Base-by-base conservation (phyloP, 1,140 invertebrate species). In the Heliconius hewitsoni region DNA sequence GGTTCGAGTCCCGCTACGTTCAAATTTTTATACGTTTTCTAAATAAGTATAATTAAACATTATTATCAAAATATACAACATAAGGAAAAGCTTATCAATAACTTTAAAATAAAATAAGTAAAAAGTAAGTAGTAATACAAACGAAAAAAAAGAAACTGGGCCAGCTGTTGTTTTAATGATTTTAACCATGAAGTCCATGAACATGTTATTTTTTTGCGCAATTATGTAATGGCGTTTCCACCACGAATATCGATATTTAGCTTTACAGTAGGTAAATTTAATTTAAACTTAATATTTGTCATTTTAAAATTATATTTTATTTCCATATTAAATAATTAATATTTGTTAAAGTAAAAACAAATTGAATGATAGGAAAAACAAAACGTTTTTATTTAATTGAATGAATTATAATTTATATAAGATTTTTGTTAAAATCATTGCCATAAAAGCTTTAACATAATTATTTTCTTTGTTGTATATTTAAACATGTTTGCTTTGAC, bases 101-200 rank as follows among this genome's bases (percentile, higher is more conserved):
- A 27, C 27, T 66, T 66, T 66, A 3, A 6, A 66, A 16, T 66
- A 66, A 66, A 30, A 66, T 13, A 30, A 66, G n/a, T 23, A 60
- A 60, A 23, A 3, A 23, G 6, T 23, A 23, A 23, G 19, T 9
- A 2, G 9, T 23, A n/a, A n/a, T 30, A 16, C 60, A 66, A 16
- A 30, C n/a, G 8, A 66, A 66, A 66, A 57, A 66, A 30, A 66
- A 27, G 60, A 66, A 66, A 66, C 60, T 66, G n/a, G 46, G 73
- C 73, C 73, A 74, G 73, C 11, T 74, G 76, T 37, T 77, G 78
- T 60, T 74, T 71, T 80, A 76, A 80, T 76, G 39, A 55, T 72
- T 76, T 80, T 80, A 80, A 60, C 78, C 78, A 76, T 80, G 78
- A 76, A 80, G 70, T 77, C 46, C 70, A 46, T 46, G 66, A 76